Evolutionary conservation across 2,113 vertebrate species (phyloP), one percentile per base, ranked within the genome.

Genomic region (Ammodytes dubius): DNA sequence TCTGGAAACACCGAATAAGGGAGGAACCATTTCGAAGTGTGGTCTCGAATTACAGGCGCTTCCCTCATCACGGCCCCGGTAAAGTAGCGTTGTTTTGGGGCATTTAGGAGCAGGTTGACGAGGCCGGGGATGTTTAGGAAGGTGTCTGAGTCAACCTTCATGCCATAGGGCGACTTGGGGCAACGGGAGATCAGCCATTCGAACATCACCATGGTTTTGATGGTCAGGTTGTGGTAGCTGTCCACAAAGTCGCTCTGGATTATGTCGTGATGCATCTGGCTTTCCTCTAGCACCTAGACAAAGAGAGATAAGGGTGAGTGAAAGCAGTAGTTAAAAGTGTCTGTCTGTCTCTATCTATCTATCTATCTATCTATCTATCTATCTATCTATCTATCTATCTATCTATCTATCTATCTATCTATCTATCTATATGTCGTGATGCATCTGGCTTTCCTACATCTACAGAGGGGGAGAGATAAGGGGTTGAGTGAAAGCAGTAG

Each of bases 141-240:
- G 8, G 92, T 74, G 66, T 96, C 95, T 0, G 58, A 15, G 74
- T 96, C 96, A 0, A 93, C 69, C 72, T 95, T 94, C 86, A 96
- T 50, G 75, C 90, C 91, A 17, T 95, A 96, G 10, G 5, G 42
- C 47, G 91, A 82, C 17, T 64, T 27, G 59, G 91, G 88, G 53
- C 96, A 96, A 40, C 78, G 87, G 5, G 73, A 74, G 50, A 10
- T 77, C 19, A 96, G 84, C 96, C 95, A 96, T 63, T 96, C 89
- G 19, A 96, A 17, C 3, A 95, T 96, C 80, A 96, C 88, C 60
- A 96, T 57, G 1, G 94, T 96, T 86, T 96, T 95, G 5, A 96
- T 27, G 3, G 95, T 95, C 6, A 95, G 90, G 85, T 95, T 95
- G 37, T 65, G 63, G 89, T 96, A 96, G 59, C 84, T 94, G 84